phyloP scores from a whole-genome alignment of 2,113 vertebrate genomes.

The Phainopepla nitens region DNA sequence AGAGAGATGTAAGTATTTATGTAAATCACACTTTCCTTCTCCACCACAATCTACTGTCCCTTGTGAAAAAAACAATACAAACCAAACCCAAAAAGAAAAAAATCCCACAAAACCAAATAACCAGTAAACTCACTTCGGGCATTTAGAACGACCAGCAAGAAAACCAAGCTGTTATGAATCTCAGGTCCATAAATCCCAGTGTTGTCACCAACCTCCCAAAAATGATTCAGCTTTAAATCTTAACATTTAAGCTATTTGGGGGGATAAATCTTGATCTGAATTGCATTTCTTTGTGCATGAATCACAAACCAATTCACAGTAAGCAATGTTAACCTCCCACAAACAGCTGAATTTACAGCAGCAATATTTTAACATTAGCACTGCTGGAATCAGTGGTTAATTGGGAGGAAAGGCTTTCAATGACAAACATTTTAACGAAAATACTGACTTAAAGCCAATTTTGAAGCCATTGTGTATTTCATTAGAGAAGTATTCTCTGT shows the following conservation, averaged over 20 bases:
- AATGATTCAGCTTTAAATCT: background rate
- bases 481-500: background rate
- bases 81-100: background rate
- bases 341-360: constrained; percentile 65
- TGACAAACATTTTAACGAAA: background rate
- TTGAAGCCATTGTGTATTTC: background rate
- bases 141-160: background rate
- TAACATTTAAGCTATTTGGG: background rate
- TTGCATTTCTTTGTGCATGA: background rate
- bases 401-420: background rate
- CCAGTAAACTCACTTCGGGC: background rate
- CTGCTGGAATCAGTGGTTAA: constrained; percentile 25
- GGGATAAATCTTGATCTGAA: constrained; percentile 19
- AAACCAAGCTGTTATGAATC: background rate
- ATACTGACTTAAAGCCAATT: constrained; percentile 9
- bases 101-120: background rate
- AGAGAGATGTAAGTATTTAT: background rate
- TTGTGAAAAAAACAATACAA: background rate
- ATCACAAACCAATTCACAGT: constrained; percentile 29
- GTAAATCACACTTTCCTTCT: background rate
- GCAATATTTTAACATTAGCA: constrained; percentile 41
- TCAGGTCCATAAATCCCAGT: constrained; percentile 10
- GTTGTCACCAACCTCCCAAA: constrained; percentile 20
- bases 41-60: background rate
- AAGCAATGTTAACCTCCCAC: constrained; percentile 32